Evolutionary conservation across 2,113 vertebrate species (phyloP).

Genomic region (Embiotoca jacksoni): DNA sequence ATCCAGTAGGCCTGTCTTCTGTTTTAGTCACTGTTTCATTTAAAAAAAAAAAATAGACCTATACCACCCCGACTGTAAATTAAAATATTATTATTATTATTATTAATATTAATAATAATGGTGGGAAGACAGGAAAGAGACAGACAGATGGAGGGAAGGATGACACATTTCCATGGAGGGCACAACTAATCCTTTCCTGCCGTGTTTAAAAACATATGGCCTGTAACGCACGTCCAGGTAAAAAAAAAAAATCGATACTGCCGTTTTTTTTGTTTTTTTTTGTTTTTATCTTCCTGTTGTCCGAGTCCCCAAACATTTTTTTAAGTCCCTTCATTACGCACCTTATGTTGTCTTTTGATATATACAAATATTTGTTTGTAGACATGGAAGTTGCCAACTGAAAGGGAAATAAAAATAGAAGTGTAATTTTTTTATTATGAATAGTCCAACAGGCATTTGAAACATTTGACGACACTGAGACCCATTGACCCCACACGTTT

Average conservation of each 20-base stretch:
- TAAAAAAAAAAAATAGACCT: not conserved
- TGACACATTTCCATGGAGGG: constrained; percentile 61
- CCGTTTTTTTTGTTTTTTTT: not conserved
- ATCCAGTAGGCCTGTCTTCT: not conserved
- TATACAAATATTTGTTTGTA: not conserved
- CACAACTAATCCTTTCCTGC: constrained; percentile 63
- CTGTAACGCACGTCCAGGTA: constrained; percentile 65
- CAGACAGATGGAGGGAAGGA: constrained; percentile 8
- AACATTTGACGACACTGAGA: no score
- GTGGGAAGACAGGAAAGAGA: not conserved
- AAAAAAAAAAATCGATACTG: constrained; percentile 57
- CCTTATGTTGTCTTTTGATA: not conserved
- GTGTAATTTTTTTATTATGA: no score
- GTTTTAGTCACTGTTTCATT: not conserved
- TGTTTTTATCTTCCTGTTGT: constrained; percentile 36
- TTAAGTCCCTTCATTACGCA: not conserved
- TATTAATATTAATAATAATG: not conserved
- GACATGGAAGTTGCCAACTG: not conserved
- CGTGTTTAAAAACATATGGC: constrained; percentile 56
- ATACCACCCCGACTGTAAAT: not conserved
- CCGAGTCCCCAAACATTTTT: not conserved
- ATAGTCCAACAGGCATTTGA: no score
- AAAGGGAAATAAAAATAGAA: not conserved
- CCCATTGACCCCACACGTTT: no score
- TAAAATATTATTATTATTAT: not conserved